A percentile compares a stretch with the other conserved stretches of the same genome.
These are phyloP conservation scores for Drosophila greeni DNA, from an alignment of 2,888 invertebrate species.

Conservation along the genomic window DNA sequence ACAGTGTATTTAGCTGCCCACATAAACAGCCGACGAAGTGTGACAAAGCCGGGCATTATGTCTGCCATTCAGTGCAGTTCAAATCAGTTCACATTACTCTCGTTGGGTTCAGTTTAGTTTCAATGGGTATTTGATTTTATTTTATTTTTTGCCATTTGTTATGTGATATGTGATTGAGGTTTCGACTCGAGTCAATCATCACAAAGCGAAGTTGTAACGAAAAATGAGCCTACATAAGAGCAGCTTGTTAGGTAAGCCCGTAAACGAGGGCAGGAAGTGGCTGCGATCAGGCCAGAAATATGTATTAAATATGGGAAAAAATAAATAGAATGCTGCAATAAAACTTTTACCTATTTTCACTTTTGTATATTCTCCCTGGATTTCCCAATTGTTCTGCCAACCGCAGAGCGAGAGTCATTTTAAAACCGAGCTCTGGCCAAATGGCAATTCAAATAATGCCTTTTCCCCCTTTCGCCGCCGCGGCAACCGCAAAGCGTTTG, in stretches of 20 bases:
- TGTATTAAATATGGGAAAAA: slow-evolving; percentile 15
- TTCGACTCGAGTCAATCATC: slow-evolving; percentile 5
- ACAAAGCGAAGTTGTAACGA: slow-evolving; percentile 3
- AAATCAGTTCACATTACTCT: slow-evolving; percentile 24
- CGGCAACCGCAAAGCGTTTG: slow-evolving; percentile 33
- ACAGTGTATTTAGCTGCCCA: slow-evolving; percentile 16
- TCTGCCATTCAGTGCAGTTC: slow-evolving; percentile 33
- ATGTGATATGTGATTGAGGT: slow-evolving; percentile 22
- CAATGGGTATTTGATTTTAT: slow-evolving; percentile 25
- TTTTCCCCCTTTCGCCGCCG: neutral
- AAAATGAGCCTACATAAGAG: slow-evolving; percentile 1
- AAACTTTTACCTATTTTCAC: slow-evolving; percentile 28
- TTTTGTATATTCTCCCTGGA: slow-evolving; percentile 3
- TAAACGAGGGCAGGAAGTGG: slow-evolving; percentile 20
- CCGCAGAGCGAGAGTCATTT: slow-evolving; percentile 14
- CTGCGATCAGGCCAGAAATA: neutral
- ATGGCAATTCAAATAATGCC: slow-evolving; percentile 31
- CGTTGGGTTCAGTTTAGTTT: slow-evolving; percentile 28
- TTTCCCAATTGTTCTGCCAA: neutral
- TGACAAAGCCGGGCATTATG: slow-evolving; percentile 68
- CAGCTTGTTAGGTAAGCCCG: slow-evolving; percentile 13
- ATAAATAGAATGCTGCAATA: neutral
- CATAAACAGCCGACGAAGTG: slow-evolving; percentile 63
- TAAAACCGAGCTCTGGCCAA: slow-evolving; percentile 22
- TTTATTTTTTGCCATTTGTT: slow-evolving; percentile 17